A percentile compares a stretch with the other conserved stretches of the same genome.
Evolutionary conservation across 2,888 invertebrate genomes (phyloP).

Genomic region (Harpalus rubripes): DNA sequence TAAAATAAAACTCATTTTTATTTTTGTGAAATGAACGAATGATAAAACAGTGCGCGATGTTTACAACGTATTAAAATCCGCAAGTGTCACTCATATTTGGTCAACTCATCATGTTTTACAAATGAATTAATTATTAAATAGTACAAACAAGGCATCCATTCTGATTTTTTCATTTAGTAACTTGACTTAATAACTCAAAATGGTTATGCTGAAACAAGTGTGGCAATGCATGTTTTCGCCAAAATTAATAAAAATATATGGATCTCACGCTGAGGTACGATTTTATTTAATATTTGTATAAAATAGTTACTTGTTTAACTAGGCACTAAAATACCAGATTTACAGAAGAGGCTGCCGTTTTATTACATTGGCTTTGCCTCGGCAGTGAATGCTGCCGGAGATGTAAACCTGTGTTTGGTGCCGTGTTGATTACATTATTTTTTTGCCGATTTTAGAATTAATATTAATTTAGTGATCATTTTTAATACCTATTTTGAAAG

Average conservation of each 20-base stretch:
- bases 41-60: constrained; percentile 57
- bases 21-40: not conserved
- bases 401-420: no score
- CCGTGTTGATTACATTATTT: no score
- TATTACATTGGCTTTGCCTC: no score
- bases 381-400: no score
- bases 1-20: constrained; percentile 22
- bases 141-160: constrained; percentile 32
- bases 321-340: no score
- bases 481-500: no score
- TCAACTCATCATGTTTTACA: constrained; percentile 60
- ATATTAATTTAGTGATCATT: no score
- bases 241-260: constrained; percentile 85
- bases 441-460: no score
- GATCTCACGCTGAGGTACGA: constrained; percentile 79
- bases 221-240: constrained; percentile 86
- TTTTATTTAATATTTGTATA: constrained; percentile 1
- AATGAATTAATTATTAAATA: constrained; percentile 46
- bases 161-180: constrained; percentile 25
- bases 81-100: constrained; percentile 57
- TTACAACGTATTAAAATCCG: constrained; percentile 45
- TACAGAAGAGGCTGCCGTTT: no score
- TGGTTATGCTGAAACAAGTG: constrained; percentile 79
- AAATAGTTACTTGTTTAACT: no score
- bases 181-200: constrained; percentile 69